These are phyloP conservation scores for Pecten maximus DNA, from an alignment of 2,888 invertebrate species.

Conservation along the genomic window DNA sequence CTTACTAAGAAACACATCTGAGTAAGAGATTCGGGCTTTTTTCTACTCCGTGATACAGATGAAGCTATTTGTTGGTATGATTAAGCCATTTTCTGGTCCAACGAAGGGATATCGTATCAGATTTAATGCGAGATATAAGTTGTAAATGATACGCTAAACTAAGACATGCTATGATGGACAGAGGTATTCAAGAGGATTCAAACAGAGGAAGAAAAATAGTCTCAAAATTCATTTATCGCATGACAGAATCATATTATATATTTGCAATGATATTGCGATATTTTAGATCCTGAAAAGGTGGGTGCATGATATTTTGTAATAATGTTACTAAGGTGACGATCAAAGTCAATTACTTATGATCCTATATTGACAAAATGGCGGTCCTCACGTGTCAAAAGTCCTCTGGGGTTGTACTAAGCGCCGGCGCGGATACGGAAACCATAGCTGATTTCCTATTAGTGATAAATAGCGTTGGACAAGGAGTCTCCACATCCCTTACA, in stretches of 20 bases:
- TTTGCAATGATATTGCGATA: background rate
- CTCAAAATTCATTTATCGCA: slow-evolving; percentile 11
- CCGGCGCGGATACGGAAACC: background rate
- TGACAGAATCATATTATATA: background rate
- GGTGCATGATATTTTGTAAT: background rate
- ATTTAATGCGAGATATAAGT: background rate
- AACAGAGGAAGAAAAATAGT: background rate
- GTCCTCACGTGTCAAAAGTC: background rate
- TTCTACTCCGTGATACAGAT: background rate
- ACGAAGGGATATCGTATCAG: slow-evolving; percentile 21
- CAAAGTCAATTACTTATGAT: background rate
- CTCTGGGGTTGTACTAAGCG: background rate
- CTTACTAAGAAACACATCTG: slow-evolving; percentile 25
- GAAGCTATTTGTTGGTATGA: background rate
- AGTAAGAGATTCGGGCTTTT: background rate
- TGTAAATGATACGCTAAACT: background rate
- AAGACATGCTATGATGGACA: slow-evolving; percentile 19
- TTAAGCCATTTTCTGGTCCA: slow-evolving; percentile 35
- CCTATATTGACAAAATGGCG: background rate
- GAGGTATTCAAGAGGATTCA: background rate
- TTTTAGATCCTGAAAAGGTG: slow-evolving; percentile 9
- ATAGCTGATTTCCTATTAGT: background rate
- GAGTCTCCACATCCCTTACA: background rate
- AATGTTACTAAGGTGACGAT: background rate
- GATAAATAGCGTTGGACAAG: slow-evolving; percentile 20